Percentiles rank a stretch among this genome's conserved stretches.
These are phyloP conservation scores for Taxidea taxus DNA, from an alignment of 2,113 vertebrate species.

Conservation along the genomic window DNA sequence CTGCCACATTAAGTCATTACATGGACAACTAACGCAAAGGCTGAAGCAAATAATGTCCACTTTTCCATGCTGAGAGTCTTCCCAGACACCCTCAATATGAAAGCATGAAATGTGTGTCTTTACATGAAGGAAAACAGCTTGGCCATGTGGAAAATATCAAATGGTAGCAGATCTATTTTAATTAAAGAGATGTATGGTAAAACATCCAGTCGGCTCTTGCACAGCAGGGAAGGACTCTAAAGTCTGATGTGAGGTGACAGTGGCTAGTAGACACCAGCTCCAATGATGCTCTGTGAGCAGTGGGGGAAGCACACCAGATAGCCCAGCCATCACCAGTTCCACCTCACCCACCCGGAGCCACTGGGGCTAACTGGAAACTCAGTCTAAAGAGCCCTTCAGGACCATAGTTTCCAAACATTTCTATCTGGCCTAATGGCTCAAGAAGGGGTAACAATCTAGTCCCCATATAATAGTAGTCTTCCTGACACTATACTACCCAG, in stretches of 20 bases:
- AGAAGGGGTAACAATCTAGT: neutral
- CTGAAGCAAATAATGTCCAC: neutral
- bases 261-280: neutral
- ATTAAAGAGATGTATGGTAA: neutral
- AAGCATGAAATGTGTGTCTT: neutral
- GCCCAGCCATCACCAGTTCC: neutral
- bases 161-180: neutral
- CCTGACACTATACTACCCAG: neutral
- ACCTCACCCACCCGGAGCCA: neutral
- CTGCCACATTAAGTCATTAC: conserved; percentile 11
- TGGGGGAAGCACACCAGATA: neutral
- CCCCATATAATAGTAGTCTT: neutral
- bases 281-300: fast-evolving
- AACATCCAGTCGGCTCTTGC: neutral
- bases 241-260: neutral
- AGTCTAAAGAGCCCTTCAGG: neutral
- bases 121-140: neutral
- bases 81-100: neutral
- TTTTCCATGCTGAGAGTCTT: neutral
- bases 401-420: neutral
- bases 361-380: neutral
- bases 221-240: neutral
- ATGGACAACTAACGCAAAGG: neutral
- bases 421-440: neutral
- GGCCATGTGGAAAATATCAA: neutral